phyloP scores from a whole-genome alignment of 2,113 vertebrate species.

The Astatoreochromis straeleni region DNA sequence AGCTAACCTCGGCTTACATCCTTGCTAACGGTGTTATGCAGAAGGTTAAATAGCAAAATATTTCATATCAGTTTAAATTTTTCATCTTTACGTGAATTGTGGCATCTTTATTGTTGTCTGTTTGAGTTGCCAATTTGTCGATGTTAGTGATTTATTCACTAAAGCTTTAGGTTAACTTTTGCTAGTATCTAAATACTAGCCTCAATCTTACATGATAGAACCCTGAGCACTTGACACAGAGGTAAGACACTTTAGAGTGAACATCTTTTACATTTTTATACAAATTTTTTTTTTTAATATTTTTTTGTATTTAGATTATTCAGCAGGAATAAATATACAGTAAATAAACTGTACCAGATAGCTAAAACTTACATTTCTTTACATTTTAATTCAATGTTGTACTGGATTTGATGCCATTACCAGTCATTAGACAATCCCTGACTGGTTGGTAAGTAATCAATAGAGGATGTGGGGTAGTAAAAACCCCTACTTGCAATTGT shows the following conservation, averaged over 20 bases:
- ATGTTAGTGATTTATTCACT: not conserved
- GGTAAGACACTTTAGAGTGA: not conserved
- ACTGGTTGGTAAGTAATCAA: not conserved
- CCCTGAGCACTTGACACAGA: not conserved
- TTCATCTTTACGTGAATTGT: not conserved
- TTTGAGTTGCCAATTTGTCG: not conserved
- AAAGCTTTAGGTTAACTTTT: not conserved
- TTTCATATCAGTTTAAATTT: not conserved
- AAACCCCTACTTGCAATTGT: not conserved
- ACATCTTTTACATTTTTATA: not conserved
- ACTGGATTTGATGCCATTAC: not conserved
- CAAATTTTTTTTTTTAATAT: fast-evolving
- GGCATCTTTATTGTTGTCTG: not conserved
- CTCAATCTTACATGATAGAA: not conserved
- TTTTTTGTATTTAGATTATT: not conserved
- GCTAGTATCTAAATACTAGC: not conserved
- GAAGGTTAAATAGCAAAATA: not conserved
- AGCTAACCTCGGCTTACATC: not conserved
- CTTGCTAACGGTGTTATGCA: not conserved
- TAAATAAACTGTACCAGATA: not conserved
- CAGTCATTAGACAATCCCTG: not conserved
- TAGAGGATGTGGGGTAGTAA: not conserved
- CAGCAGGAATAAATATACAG: not conserved
- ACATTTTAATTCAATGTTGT: not conserved
- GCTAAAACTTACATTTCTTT: not conserved